Percentiles rank a stretch among this genome's conserved stretches.
These are phyloP conservation scores for Macquaria australasica DNA, from an alignment of 2,113 vertebrate species.

Conservation along the genomic window DNA sequence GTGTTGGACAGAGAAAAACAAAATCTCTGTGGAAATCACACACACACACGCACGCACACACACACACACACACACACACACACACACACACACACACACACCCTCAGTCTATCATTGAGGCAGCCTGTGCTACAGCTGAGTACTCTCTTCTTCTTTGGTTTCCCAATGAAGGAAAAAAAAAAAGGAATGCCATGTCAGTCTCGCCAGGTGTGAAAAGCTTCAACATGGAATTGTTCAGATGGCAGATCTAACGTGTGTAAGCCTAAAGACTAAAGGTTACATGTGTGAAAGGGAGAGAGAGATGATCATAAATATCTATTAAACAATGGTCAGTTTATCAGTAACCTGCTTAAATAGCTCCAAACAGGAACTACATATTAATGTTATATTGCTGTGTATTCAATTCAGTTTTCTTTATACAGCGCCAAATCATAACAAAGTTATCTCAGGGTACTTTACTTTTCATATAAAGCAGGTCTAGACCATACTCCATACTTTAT, in stretches of 20 bases:
- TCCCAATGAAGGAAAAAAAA: neutral
- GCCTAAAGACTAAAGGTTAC: neutral
- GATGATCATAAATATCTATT: neutral
- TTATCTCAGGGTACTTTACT: too few species aligned
- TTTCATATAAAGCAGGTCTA: too few species aligned
- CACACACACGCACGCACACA: constrained; percentile 9
- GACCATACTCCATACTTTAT: too few species aligned
- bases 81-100: neutral
- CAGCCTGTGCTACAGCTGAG: neutral
- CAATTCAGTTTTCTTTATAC: too few species aligned
- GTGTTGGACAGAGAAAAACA: neutral
- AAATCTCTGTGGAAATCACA: neutral
- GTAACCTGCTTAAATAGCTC: neutral
- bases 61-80: neutral
- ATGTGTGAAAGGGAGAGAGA: neutral
- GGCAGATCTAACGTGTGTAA: neutral
- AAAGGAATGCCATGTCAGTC: neutral
- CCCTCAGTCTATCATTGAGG: neutral
- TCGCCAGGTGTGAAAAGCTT: neutral
- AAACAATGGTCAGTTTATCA: constrained; percentile 11
- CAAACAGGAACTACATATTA: neutral
- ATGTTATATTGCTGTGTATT: constrained; percentile 11
- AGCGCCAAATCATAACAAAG: too few species aligned
- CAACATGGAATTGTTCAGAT: neutral
- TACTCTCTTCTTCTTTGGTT: neutral